phyloP scores from a whole-genome alignment of 2,888 invertebrate genomes.

The Carcina quercana region DNA sequence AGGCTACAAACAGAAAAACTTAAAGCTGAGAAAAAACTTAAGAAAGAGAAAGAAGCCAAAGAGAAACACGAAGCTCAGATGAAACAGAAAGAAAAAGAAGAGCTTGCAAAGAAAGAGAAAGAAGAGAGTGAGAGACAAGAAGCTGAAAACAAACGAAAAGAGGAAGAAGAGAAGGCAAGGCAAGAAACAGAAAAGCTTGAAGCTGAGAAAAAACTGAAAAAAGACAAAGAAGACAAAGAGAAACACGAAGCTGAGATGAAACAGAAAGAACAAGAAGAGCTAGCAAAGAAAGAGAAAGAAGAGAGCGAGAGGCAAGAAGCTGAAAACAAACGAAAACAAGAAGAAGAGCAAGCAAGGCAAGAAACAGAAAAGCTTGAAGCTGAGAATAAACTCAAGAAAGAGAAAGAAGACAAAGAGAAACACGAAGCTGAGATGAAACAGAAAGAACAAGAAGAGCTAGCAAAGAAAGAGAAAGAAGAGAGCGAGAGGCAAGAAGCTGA shows the following conservation, averaged over 20 bases:
- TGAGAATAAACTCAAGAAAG: slow-evolving; percentile 9
- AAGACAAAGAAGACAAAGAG: background rate
- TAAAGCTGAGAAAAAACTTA: background rate
- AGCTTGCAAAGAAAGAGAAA: slow-evolving; percentile 5
- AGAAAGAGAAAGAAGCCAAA: slow-evolving; percentile 4
- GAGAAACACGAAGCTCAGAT: slow-evolving; percentile 16
- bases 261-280: slow-evolving; percentile 1
- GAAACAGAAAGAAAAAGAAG: slow-evolving; percentile 10
- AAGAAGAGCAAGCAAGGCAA: slow-evolving; percentile 9
- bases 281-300: slow-evolving; percentile 13
- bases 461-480: slow-evolving; percentile 10
- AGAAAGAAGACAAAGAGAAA: slow-evolving; percentile 3
- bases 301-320: slow-evolving; percentile 8
- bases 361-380: slow-evolving; percentile 14
- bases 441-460: slow-evolving; percentile 4
- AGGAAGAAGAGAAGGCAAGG: slow-evolving; percentile 12
- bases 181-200: slow-evolving; percentile 11
- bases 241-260: slow-evolving; percentile 8
- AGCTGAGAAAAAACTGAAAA: slow-evolving; percentile 2
- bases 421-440: slow-evolving; percentile 8
- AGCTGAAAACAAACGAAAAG: slow-evolving; percentile 5
- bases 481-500: slow-evolving; percentile 12
- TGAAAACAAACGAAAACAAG: slow-evolving; percentile 2
- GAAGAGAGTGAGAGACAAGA: background rate
- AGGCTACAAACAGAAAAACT: slow-evolving; percentile 10